Evolutionary conservation across 2,888 invertebrate species (phyloP).

Genomic region (Tetranychus truncatus): DNA sequence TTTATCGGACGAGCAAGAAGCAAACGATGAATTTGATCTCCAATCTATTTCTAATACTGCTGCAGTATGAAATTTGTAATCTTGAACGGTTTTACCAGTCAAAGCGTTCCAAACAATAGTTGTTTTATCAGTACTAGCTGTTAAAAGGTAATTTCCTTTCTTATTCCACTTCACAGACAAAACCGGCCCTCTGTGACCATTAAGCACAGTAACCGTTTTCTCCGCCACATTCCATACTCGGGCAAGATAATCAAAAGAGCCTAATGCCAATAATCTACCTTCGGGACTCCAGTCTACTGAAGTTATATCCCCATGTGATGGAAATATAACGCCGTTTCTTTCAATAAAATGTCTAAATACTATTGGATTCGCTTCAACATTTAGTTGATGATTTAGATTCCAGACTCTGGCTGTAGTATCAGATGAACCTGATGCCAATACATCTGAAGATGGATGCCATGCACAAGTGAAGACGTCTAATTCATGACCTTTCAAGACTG

Average conservation of each 20-base stretch:
- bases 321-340: conserved; percentile 85
- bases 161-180: conserved; percentile 99
- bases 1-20: conserved; percentile 95
- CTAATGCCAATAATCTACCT: conserved; percentile 86
- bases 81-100: conserved; percentile 91
- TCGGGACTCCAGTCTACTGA: conserved; percentile 98
- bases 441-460: conserved; percentile 93
- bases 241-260: conserved; percentile 96
- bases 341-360: conserved; percentile 90
- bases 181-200: conserved; percentile 95
- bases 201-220: too few relatives aligned
- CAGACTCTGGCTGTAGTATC: conserved; percentile 97
- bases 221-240: conserved; percentile 42
- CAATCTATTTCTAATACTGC: conserved; percentile 97
- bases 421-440: conserved; percentile 90
- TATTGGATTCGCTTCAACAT: conserved; percentile 47
- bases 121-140: conserved; percentile 71
- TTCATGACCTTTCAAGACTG: conserved; percentile 83
- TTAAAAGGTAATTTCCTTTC: conserved; percentile 86
- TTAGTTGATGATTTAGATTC: conserved; percentile 75
- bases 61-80: conserved; percentile 88
- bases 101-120: conserved; percentile 73
- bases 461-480: conserved; percentile 99
- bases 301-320: conserved; percentile 96
- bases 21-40: conserved; percentile 93